phyloP scores from a whole-genome alignment of 2,888 invertebrate species.

The Spodoptera picta region DNA sequence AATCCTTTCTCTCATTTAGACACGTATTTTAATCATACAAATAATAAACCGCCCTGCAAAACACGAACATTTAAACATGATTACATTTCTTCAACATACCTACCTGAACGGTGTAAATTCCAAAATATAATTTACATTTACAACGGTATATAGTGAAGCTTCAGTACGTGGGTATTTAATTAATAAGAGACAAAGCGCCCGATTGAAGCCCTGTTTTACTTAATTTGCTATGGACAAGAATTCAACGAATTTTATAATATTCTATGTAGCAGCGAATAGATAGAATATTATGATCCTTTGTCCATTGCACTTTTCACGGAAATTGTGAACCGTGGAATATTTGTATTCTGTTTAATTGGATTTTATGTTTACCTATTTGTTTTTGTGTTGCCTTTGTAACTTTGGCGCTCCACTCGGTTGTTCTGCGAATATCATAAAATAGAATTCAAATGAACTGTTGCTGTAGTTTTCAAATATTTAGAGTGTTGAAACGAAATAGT shows the following conservation, averaged over 20 bases:
- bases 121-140: constrained; percentile 25
- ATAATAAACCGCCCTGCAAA: constrained; percentile 3
- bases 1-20: constrained; percentile 3
- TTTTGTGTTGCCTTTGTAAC: too few relatives aligned
- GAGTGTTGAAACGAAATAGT: too few relatives aligned
- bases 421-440: too few relatives aligned
- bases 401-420: too few relatives aligned
- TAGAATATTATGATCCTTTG: too few relatives aligned
- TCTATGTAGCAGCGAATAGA: too few relatives aligned
- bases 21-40: constrained; percentile 9
- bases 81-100: constrained; percentile 12
- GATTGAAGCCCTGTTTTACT: constrained; percentile 29
- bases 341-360: too few relatives aligned
- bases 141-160: constrained; percentile 16
- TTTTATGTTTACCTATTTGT: too few relatives aligned
- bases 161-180: constrained; percentile 22
- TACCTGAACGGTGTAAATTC: constrained; percentile 2
- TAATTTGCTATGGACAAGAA: constrained; percentile 18
- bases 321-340: too few relatives aligned
- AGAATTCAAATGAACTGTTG: too few relatives aligned
- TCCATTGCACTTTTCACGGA: constrained; percentile 16
- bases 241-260: constrained; percentile 14
- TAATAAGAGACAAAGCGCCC: constrained; percentile 10
- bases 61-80: constrained; percentile 3
- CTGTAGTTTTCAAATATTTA: too few relatives aligned